These are phyloP conservation scores for Cephus nigrinus DNA, from an alignment of 2,888 invertebrate genomes.

Conservation along the genomic window DNA sequence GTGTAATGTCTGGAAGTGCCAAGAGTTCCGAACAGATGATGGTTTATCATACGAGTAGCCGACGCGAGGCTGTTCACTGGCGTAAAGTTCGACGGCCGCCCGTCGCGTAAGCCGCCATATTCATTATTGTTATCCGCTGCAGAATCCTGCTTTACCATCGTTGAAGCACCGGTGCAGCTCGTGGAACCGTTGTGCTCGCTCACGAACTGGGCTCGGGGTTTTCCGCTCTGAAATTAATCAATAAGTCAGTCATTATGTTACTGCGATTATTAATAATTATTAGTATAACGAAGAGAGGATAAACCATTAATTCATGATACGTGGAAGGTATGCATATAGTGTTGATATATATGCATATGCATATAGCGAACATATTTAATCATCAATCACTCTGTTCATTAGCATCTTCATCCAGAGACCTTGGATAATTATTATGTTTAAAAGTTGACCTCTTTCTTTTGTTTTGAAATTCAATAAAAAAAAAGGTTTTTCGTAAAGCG, in stretches of 20 bases:
- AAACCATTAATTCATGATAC: neutral
- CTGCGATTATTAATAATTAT: neutral
- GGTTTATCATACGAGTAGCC: slow-evolving; percentile 79
- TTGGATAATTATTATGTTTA: neutral
- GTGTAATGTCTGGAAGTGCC: slow-evolving; percentile 66
- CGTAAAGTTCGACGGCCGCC: slow-evolving; percentile 70
- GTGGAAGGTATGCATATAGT: neutral
- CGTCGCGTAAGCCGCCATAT: slow-evolving; percentile 66
- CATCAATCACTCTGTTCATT: neutral
- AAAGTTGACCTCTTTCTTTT: no score
- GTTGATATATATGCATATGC: neutral
- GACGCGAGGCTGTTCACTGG: slow-evolving; percentile 76
- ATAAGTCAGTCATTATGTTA: neutral
- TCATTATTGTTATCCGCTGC: slow-evolving; percentile 59
- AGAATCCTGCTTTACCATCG: slow-evolving; percentile 33
- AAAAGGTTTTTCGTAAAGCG: neutral
- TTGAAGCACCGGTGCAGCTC: slow-evolving; percentile 18
- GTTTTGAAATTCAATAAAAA: neutral
- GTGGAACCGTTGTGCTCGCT: slow-evolving; percentile 51
- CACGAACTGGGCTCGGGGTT: slow-evolving; percentile 51
- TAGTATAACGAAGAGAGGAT: neutral
- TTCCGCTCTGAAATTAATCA: slow-evolving; percentile 51
- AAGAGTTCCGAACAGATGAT: slow-evolving; percentile 76
- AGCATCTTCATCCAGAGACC: neutral
- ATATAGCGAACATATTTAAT: neutral